Evolutionary conservation across 2,113 vertebrate species (phyloP), one percentile per base, ranked within the genome.

Genomic region (Peucedramus taeniatus): DNA sequence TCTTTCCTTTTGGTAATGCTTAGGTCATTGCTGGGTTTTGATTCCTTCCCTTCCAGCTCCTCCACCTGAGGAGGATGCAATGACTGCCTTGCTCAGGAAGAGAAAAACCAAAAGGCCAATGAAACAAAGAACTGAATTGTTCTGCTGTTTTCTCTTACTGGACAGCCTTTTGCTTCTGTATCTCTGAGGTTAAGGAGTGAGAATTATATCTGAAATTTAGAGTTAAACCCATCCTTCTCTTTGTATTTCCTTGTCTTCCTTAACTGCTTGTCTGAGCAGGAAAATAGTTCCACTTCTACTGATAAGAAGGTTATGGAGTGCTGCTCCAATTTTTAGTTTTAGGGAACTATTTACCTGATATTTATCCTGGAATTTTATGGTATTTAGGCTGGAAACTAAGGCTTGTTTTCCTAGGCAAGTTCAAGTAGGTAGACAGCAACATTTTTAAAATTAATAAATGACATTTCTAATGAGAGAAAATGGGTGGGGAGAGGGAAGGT

Each of bases 401-500:
- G 17, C 9, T 72, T 61, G 4, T 80, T 93, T 88, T 12, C n/a
- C 22, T 80, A 45, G 19, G 18, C 1, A 9, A 39, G 23, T 57
- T 80, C 53, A 80, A 30, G 13, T 18, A 50, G 11, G 42, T 74
- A 86, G 49, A 18, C 2, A 28, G 9, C 2, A 10, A 50, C 83
- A 37, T 33, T 39, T 53, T 53, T n/a, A 9, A 74, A 82, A 83
- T 61, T 39, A 66, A 63, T 65, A 51, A 91, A 51, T 60, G 0
- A 15, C 6, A 35, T 85, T 91, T 91, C 30, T 51, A 64, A 53
- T 11, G 20, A 72, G 53, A 72, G n/a, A n/a, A n/a, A n/a, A n/a
- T 68, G 13, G 6, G 10, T 14, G 3, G 5, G 12, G 6, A 6
- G 9, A 15, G 7, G 7, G 5, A 2, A 53, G 31, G 12, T 30